Evolutionary conservation across 1,140 invertebrate genomes (phyloP), one percentile per base, ranked within the genome.

Genomic region (Brachystomella parvula): DNA sequence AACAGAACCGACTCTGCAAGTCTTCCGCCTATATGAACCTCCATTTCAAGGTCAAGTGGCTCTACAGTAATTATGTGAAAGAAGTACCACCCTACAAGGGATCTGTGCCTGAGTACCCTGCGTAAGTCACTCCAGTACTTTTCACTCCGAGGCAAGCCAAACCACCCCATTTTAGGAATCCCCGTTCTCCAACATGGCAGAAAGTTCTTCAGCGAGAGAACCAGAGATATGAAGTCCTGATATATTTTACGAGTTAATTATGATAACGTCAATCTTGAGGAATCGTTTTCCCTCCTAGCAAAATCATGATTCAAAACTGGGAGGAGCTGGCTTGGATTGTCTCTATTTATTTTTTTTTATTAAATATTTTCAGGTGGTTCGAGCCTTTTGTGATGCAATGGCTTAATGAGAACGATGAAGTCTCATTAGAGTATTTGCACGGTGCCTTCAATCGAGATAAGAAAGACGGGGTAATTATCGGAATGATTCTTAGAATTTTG

Each of bases 311-410:
- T 44, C 9, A 9, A 44, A 44, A n/a, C n/a, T n/a, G n/a, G n/a
- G n/a, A n/a, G n/a, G n/a, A 44, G 39, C 39, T 12, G 39, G n/a
- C 12, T 12, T 60, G 58, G 29, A 17, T 29, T 26, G 58, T 26
- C 24, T 31, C 58, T 31, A 15, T 53, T 44, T 58, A 17, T 59
- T 29, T 67, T 63, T 49, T n/a, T 47, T 68, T 44, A 62, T 65
- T n/a, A n/a, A n/a, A n/a, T n/a, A n/a, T n/a, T n/a, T 68, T 47
- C 72, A 86, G 84, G 68, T 99, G 96, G 96, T 99, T 99, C 79
- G 96, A 99, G 77, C 95, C 96, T 1, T 99, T 99, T 80, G 97
- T 99, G 0, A 98, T 99, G 95, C 96, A 99, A 78, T 99, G 97
- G 97, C 83, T 99, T 2, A 99, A 99, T 79, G 97, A 99, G 78